phyloP scores from a whole-genome alignment of 1,140 invertebrate genomes.

The Drosophila leontia region DNA sequence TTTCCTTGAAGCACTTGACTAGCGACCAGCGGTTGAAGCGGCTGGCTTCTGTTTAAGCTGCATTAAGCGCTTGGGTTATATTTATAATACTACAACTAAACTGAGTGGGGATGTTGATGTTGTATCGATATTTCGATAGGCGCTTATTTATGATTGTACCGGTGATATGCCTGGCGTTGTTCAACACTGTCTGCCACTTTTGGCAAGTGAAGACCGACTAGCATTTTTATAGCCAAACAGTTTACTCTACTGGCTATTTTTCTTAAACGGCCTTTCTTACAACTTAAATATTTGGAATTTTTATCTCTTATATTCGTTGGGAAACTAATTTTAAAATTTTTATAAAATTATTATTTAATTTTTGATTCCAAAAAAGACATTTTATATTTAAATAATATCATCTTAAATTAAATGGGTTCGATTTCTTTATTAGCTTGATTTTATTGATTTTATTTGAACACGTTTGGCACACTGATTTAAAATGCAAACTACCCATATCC shows the following conservation, averaged over 20 bases:
- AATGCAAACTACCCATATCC: background rate
- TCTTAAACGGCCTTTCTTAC: background rate
- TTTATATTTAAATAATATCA: background rate
- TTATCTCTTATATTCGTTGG: background rate
- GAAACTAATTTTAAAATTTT: background rate
- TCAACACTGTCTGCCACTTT: conserved; percentile 12
- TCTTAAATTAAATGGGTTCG: background rate
- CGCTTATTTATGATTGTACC: conserved; percentile 39
- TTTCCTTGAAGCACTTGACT: conserved; percentile 36
- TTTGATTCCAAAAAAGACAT: background rate
- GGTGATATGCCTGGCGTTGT: conserved; percentile 23
- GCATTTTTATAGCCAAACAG: conserved; percentile 6
- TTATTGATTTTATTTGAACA: conserved; percentile 9
- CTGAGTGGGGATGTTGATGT: conserved; percentile 58
- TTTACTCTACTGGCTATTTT: no score
- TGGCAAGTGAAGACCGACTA: background rate
- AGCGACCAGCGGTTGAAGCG: conserved; percentile 60
- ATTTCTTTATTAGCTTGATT: background rate
- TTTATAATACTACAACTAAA: conserved; percentile 78
- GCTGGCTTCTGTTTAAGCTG: conserved; percentile 73
- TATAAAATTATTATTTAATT: background rate
- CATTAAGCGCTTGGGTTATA: conserved; percentile 64
- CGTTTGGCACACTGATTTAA: conserved; percentile 11
- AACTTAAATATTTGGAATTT: background rate
- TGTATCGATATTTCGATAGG: conserved; percentile 24